phyloP scores from a whole-genome alignment of 2,888 invertebrate genomes.

The Meteorus cinctellus region DNA sequence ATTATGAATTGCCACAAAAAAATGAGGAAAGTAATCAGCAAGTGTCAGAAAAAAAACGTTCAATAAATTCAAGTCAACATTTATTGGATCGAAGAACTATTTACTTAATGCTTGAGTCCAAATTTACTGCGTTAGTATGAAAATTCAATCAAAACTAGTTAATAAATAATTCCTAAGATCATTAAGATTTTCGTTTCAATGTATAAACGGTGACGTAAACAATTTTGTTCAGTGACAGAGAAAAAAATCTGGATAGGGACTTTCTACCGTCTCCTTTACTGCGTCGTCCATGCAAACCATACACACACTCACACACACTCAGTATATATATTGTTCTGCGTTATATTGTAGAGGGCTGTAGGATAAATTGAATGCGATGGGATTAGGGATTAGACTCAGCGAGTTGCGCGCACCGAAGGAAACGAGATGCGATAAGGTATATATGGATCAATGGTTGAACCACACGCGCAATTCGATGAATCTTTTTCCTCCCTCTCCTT shows the following conservation, averaged over 20 bases:
- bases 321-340: background rate
- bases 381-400: slow-evolving; percentile 49
- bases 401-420: slow-evolving; percentile 37
- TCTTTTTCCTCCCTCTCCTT: slow-evolving; percentile 16
- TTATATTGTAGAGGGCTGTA: slow-evolving; percentile 6
- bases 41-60: slow-evolving; percentile 44
- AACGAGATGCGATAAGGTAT: slow-evolving; percentile 47
- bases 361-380: slow-evolving; percentile 42
- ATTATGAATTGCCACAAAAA: slow-evolving; percentile 76
- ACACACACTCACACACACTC: background rate
- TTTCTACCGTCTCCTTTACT: background rate
- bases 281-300: background rate
- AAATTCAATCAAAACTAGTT: background rate
- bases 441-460: slow-evolving; percentile 44
- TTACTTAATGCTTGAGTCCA: slow-evolving; percentile 61
- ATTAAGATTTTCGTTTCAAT: slow-evolving; percentile 11
- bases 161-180: background rate
- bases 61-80: slow-evolving; percentile 48
- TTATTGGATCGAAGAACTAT: slow-evolving; percentile 58
- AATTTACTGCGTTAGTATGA: slow-evolving; percentile 64
- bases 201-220: background rate
- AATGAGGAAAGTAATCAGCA: slow-evolving; percentile 33
- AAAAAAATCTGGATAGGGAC: slow-evolving; percentile 4
- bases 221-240: background rate
- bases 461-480: slow-evolving; percentile 44